Evolutionary conservation across 2,888 invertebrate genomes (phyloP), one percentile per base, ranked within the genome.

Genomic region (Ceramica pisi): DNA sequence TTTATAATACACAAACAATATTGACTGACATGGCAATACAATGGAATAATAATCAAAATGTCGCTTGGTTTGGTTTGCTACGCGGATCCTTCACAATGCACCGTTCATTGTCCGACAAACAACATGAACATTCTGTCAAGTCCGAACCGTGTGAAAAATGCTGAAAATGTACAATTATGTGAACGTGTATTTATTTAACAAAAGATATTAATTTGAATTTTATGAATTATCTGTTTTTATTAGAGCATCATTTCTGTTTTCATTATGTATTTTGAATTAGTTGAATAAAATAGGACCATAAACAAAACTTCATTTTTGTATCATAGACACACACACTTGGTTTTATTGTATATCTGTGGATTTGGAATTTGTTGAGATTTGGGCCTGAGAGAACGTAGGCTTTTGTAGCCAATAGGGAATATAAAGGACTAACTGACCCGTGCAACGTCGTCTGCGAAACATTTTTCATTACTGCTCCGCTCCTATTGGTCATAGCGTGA

Each of bases 1-100:
- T 90, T 89, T 89, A 90, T 79, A 85, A 85, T 88, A 91, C 90
- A 90, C 87, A 90, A 90, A 91, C 90, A 91, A 86, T 91, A 87
- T 89, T 90, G 90, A 91, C 89, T 93, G 92, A 92, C 92, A 95
- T 94, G 92, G 92, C 95, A 94, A 93, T 93, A 92, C 92, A 91
- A 86, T 88, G 90, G 89, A 92, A 93, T 92, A 92, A 90, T 92
- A 94, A 88, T 85, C 94, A 95, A 95, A 95, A 95, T 95, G 95
- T 95, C 95, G 95, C 94, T 94, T 89, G 91, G 88, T 89, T 90
- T 87, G 87, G 80, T 85, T 84, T 83, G 86, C 81, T 87, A 86
- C 88, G 86, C 86, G 82, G 87, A 89, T 88, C 89, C 87, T 87
- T 91, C 90, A 90, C 91, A 92, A 90, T 89, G 90, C 88, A 89